Conservation (phyloP, 2,888 invertebrate species). For the Rhingia rostrata region DNA sequence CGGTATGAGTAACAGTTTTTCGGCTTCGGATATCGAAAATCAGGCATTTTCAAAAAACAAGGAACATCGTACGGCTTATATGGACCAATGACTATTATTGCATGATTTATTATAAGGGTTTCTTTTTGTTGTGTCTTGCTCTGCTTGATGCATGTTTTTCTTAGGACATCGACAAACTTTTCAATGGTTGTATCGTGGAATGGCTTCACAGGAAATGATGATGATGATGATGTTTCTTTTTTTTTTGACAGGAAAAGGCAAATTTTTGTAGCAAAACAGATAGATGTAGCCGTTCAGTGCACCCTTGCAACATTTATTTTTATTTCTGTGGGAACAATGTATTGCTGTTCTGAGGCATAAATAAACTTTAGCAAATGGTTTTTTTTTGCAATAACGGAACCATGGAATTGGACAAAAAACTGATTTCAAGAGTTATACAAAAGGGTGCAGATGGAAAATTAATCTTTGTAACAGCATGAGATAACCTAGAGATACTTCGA, state of each 20-base stretch:
- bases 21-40: neutral
- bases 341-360: constrained; percentile 23
- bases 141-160: constrained; percentile 49
- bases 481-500: no score
- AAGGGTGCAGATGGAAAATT: no score
- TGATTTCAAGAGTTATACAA: no score
- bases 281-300: constrained; percentile 10
- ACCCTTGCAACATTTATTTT: constrained; percentile 52
- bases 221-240: constrained; percentile 54
- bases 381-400: no score
- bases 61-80: constrained; percentile 21
- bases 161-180: constrained; percentile 21
- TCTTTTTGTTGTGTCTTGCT: constrained; percentile 36
- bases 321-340: constrained; percentile 52
- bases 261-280: constrained; percentile 38
- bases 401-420: no score
- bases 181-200: constrained; percentile 37
- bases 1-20: constrained; percentile 47
- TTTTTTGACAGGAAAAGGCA: constrained; percentile 40
- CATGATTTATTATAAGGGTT: constrained; percentile 71
- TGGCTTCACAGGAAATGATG: constrained; percentile 58
- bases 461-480: no score
- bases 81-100: constrained; percentile 56
- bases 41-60: constrained; percentile 31
- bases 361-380: constrained; percentile 10